A percentile compares a stretch with the other conserved stretches of the same genome.
Evolutionary conservation across 1,140 invertebrate species (phyloP).

Genomic region (Magallana gigas): DNA sequence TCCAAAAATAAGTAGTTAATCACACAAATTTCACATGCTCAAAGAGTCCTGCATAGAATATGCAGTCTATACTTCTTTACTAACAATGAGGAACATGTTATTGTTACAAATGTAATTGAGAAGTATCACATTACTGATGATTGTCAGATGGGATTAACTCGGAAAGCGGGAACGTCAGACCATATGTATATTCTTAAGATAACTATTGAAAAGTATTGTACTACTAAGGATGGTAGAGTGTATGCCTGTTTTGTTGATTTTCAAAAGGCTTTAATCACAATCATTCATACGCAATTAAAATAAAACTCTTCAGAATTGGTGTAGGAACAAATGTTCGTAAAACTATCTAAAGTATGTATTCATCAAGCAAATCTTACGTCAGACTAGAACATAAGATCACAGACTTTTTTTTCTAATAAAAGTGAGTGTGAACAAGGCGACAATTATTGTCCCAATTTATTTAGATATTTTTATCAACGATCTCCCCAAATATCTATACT

Average conservation of each 20-base stretch:
- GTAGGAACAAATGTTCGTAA: constrained; percentile 24
- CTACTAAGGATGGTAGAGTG: constrained; percentile 1
- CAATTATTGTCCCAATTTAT: constrained; percentile 33
- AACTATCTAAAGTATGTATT: constrained; percentile 39
- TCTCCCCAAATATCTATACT: neutral
- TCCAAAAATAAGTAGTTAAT: too few species aligned
- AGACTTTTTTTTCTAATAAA: neutral
- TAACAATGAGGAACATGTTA: too few species aligned
- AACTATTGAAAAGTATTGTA: constrained; percentile 37
- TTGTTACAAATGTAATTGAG: too few species aligned
- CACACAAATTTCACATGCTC: too few species aligned
- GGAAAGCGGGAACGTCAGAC: constrained; percentile 41
- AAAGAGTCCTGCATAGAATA: too few species aligned
- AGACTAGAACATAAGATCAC: neutral
- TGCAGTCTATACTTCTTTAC: too few species aligned
- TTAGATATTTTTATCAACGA: neutral
- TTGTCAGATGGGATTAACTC: constrained; percentile 39
- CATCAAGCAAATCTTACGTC: neutral
- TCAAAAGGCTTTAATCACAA: constrained; percentile 33
- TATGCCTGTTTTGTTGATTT: constrained; percentile 47
- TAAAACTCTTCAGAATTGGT: constrained; percentile 6
- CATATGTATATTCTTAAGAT: constrained; percentile 42
- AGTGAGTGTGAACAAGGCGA: neutral
- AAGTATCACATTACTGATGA: too few species aligned
- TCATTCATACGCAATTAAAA: constrained; percentile 9